Evolutionary conservation across 2,888 invertebrate genomes (phyloP).

Genomic region (Gryllus longicercus): DNA sequence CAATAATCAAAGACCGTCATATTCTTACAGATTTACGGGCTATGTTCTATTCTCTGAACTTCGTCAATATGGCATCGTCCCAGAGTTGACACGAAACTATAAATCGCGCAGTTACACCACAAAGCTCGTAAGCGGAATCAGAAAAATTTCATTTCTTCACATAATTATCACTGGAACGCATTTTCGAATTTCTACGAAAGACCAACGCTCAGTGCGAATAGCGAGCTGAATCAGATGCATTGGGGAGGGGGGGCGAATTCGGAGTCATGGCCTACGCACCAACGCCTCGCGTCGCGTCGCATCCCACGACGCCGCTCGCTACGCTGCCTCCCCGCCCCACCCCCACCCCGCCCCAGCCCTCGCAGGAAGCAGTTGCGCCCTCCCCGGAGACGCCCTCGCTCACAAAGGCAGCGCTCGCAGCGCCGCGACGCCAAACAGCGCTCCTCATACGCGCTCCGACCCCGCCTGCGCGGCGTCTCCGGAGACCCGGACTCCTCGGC

Average conservation of each 20-base stretch:
- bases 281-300: background rate
- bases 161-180: no score
- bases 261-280: background rate
- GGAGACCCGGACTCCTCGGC: background rate
- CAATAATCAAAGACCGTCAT: no score
- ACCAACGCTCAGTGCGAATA: no score
- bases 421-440: background rate
- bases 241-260: background rate
- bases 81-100: no score
- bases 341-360: background rate
- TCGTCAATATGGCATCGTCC: no score
- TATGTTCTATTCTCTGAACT: no score
- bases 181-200: no score
- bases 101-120: no score
- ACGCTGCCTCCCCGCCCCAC: background rate
- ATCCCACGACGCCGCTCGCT: background rate
- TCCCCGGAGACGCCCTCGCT: background rate
- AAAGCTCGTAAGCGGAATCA: no score
- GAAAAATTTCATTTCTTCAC: no score
- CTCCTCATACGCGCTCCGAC: background rate
- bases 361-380: background rate
- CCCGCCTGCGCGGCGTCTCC: background rate
- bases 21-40: no score
- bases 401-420: background rate
- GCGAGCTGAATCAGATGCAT: background rate